Evolutionary conservation across 2,113 vertebrate genomes (phyloP), one percentile per base, ranked within the genome.

Genomic region (Stigmatopora argus): DNA sequence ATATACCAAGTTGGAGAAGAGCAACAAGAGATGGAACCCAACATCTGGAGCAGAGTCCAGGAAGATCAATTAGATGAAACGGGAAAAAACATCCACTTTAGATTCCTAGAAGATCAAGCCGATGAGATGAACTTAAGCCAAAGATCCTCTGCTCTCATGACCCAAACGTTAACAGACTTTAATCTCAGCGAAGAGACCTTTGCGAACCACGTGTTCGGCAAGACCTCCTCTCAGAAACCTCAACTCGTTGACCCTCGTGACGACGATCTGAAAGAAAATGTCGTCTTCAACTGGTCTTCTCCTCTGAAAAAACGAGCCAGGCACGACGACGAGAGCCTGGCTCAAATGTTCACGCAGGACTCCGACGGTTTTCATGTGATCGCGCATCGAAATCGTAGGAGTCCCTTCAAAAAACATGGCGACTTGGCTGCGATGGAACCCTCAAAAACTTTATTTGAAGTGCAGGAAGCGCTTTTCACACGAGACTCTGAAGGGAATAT

Each of bases 401-500:
- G 80, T 69, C 84, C 88, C 3, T 74, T 89, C 9, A 87, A 84
- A 74, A 83, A 89, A 62, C 75, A 82, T 0, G 82, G 74, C 48
- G 87, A 83, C 15, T 2, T 63, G 2, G 21, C 34, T 21, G 21
- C 5, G 0, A 34, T 14, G n/a, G 34, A 60, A 62, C 14, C 10
- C 21, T 7, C 41, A 35, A 76, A 49, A 19, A 60, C n/a, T 63
- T 10, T 47, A 3, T 10, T 58, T 34, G 72, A 83, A 0, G 82
- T 83, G 4, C 80, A 87, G 12, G 85, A 89, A 7, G 79, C 89
- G 10, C 73, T 92, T 15, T 92, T 92, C 71, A 92, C 91, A 41
- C 89, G 92, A 75, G 90, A 92, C 77, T 90, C 91, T 59, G 82
- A 91, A 76, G 91, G 90, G 66, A 89, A 92, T 78, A 41, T 78